phyloP scores from a whole-genome alignment of 2,797 vertebrate genomes.

The Sebastes itinus region DNA sequence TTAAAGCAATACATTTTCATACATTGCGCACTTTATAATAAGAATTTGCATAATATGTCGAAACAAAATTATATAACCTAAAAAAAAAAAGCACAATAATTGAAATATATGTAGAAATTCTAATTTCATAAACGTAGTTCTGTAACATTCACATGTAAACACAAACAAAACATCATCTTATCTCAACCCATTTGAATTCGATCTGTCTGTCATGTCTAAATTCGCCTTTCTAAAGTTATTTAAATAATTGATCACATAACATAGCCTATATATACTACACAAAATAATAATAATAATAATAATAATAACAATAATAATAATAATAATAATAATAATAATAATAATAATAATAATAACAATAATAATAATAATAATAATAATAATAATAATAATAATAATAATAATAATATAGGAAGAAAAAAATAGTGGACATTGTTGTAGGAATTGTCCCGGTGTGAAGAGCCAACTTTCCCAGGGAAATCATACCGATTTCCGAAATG shows the following conservation, averaged over 20 bases:
- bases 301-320: neutral
- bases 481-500: constrained; percentile 90
- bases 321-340: neutral
- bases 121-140: neutral
- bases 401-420: neutral
- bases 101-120: neutral
- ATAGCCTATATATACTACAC: neutral
- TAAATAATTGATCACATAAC: neutral
- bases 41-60: fast-evolving
- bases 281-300: neutral
- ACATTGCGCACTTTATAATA: neutral
- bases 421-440: neutral
- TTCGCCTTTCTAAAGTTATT: neutral
- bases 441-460: constrained; percentile 29
- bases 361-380: constrained; percentile 4
- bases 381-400: no score
- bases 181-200: neutral
- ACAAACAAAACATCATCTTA: neutral
- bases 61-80: neutral
- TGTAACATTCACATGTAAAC: neutral
- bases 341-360: neutral
- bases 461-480: constrained; percentile 87
- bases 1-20: neutral
- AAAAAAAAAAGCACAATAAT: fast-evolving
- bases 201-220: neutral